phyloP scores from a whole-genome alignment of 2,113 vertebrate genomes.

The Lagopus leucura region DNA sequence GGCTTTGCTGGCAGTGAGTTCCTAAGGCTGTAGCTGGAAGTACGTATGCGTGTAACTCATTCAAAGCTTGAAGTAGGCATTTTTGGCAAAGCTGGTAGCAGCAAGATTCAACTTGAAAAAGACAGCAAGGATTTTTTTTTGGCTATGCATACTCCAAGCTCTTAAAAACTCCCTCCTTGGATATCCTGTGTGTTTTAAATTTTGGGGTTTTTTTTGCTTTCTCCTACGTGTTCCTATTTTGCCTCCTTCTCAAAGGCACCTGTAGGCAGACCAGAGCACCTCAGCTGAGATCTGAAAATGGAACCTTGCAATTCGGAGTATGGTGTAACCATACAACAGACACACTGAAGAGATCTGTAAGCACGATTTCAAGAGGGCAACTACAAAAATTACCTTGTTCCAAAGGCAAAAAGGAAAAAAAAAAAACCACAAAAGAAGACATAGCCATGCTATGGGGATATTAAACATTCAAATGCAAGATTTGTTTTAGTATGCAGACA shows the following conservation, averaged over 20 bases:
- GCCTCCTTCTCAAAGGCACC: conserved; percentile 44
- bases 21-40: not conserved
- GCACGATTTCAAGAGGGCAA: not conserved
- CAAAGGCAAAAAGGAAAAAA: not conserved
- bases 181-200: conserved; percentile 13
- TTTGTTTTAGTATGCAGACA: conserved; percentile 61
- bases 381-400: conserved; percentile 48
- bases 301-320: conserved; percentile 27
- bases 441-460: conserved; percentile 1
- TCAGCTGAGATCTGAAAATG: conserved; percentile 30
- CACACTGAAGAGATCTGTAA: conserved; percentile 3
- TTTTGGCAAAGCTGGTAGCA: conserved; percentile 43
- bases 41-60: not conserved
- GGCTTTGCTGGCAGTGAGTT: not conserved
- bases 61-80: not conserved
- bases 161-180: conserved; percentile 15
- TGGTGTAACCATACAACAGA: not conserved
- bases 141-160: not conserved
- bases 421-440: not conserved
- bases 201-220: not conserved
- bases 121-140: not conserved
- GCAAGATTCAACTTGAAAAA: conserved; percentile 51
- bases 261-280: conserved; percentile 17
- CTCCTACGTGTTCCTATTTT: not conserved
- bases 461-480: conserved; percentile 67